These are phyloP conservation scores for Mythimna albipuncta DNA, from an alignment of 2,888 invertebrate species.

Conservation along the genomic window DNA sequence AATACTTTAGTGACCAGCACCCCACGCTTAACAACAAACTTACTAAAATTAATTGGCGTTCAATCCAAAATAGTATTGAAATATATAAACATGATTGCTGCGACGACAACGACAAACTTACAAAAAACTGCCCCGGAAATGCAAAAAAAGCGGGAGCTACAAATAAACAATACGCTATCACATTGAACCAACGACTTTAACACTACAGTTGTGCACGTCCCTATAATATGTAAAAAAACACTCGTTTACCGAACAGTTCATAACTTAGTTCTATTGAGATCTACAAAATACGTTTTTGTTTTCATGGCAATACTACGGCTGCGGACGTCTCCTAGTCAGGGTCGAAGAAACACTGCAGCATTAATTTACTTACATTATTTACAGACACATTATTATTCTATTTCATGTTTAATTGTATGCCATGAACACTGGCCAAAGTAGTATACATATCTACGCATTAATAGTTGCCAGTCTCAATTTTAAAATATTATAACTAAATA, in stretches of 20 bases:
- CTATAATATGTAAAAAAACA: slow-evolving; percentile 55
- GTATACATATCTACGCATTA: slow-evolving; percentile 11
- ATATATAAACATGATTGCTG: background rate
- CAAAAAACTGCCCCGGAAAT: slow-evolving; percentile 46
- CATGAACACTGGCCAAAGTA: background rate
- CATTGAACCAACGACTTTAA: slow-evolving; percentile 64
- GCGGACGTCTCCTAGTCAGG: slow-evolving; percentile 26
- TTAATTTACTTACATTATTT: slow-evolving; percentile 20
- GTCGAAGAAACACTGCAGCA: slow-evolving; percentile 21
- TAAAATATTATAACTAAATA: background rate
- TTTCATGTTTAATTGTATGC: background rate
- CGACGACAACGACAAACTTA: slow-evolving; percentile 11
- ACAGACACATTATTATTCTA: slow-evolving; percentile 18
- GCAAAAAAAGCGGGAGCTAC: slow-evolving; percentile 29
- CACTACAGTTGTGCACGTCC: slow-evolving; percentile 64
- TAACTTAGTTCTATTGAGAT: slow-evolving; percentile 87
- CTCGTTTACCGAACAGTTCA: slow-evolving; percentile 70
- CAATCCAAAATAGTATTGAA: background rate
- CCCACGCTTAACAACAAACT: background rate
- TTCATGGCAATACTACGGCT: slow-evolving; percentile 78
- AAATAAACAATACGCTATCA: slow-evolving; percentile 72
- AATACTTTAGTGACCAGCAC: slow-evolving; percentile 11
- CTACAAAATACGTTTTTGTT: slow-evolving; percentile 78
- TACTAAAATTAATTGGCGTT: background rate
- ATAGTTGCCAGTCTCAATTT: slow-evolving; percentile 9